phyloP scores from a whole-genome alignment of 2,113 vertebrate species.

The Seriola quinqueradiata region DNA sequence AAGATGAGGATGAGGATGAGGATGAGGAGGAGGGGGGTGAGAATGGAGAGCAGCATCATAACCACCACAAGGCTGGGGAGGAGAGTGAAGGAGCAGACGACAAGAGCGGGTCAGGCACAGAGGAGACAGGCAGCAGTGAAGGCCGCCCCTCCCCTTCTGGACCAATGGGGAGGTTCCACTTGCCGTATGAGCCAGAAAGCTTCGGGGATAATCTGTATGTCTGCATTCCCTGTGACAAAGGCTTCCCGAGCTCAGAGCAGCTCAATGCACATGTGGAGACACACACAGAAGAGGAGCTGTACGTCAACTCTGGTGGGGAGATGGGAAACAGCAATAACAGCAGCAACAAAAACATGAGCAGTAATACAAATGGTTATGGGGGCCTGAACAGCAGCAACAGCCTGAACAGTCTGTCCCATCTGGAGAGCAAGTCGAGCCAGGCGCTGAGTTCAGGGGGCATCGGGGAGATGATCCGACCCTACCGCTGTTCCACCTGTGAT shows the following conservation, averaged over 20 bases:
- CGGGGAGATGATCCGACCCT: constrained; percentile 92
- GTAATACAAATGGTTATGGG: constrained; percentile 76
- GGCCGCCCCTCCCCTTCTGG: constrained; percentile 90
- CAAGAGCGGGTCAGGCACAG: constrained; percentile 92
- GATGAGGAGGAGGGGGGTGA: constrained; percentile 91
- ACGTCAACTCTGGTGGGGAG: constrained; percentile 86
- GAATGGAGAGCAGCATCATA: constrained; percentile 82
- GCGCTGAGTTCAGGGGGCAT: constrained; percentile 80
- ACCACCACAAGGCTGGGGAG: constrained; percentile 81
- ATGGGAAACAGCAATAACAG: constrained; percentile 79
- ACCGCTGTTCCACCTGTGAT: constrained; percentile 95
- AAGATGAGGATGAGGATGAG: constrained; percentile 89
- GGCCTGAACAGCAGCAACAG: constrained; percentile 67
- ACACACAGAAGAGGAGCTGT: constrained; percentile 96
- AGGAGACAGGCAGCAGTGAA: constrained; percentile 97
- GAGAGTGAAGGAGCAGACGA: constrained; percentile 88
- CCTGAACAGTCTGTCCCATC: constrained; percentile 82
- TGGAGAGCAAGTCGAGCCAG: constrained; percentile 87
- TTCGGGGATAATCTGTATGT: constrained; percentile 98
- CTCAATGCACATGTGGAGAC: constrained; percentile 99
- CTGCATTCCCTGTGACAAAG: constrained; percentile 98
- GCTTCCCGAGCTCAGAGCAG: constrained; percentile 98
- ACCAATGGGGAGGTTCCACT: constrained; percentile 91
- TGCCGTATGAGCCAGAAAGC: constrained; percentile 96
- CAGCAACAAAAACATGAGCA: constrained; percentile 71